Base-by-base conservation (phyloP, 2,797 vertebrate species). In the Pantherophis alleghaniensis region DNA sequence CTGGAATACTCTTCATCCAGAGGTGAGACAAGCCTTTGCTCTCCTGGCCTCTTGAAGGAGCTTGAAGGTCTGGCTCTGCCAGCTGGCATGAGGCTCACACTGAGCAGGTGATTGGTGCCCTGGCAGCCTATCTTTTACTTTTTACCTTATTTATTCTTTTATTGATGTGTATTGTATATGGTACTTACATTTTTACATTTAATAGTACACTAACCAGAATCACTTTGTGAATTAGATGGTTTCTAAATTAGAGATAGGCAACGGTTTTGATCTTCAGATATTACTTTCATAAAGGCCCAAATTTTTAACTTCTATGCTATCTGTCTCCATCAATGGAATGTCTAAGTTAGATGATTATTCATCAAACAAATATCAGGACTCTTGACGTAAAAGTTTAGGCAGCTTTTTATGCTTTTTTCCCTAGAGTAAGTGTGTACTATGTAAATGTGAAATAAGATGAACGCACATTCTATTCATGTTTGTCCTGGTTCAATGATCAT, bases 401-500 rank as follows among this genome's bases (percentile, higher is more conserved):
- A 42, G 32, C 28, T 11, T 90, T 83, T 89, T 83, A n/a, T 89
- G 37, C 32, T 20, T 42, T 83, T 61, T 60, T 12, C 4, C 28
- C 69, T 94, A 95, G 93, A 96, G 88, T 88, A 92, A 94, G 95
- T 93, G 94, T 24, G 96, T 96, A 95, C 57, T 10, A 10, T 61
- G 22, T 61, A 61, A 61, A 61, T 24, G 22, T 24, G 96, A 87
- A 91, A 95, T 59, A 89, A 88, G 94, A 94, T 92, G 95, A 95
- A 94, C 51, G 89, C 86, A 18, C 94, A 95, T 87, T 94, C 90
- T 57, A 94, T 55, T 91, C 87, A 91, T 91, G 92, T 90, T 69
- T 95, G 95, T 97, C 95, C 79, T 95, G 94, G 92, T 93, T 91
- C 96, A 95, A 94, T 94, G 94, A 94, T 91, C 91, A 92, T 86